Evolutionary conservation across 1,140 invertebrate species (phyloP).

Genomic region (Drosophila tropicalis): DNA sequence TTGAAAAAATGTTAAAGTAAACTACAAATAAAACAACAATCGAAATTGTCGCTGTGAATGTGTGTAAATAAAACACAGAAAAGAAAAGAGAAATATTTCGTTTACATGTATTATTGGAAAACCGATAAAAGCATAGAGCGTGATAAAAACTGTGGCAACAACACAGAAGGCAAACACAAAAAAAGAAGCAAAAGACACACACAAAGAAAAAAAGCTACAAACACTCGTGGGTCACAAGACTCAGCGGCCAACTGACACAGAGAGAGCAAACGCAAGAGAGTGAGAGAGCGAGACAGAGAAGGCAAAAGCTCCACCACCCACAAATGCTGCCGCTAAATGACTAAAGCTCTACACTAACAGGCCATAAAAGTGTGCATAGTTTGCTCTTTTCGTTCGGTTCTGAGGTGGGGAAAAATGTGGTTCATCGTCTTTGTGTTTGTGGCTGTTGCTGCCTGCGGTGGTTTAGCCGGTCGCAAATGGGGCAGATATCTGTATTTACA

Average conservation of each 20-base stretch:
- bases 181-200: constrained; percentile 20
- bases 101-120: constrained; percentile 52
- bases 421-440: constrained; percentile 57
- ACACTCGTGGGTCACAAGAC: constrained; percentile 73
- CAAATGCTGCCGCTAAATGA: constrained; percentile 23
- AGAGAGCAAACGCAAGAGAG: constrained; percentile 15
- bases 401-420: constrained; percentile 71
- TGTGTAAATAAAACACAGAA: constrained; percentile 31
- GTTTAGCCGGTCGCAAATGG: constrained; percentile 76
- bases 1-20: constrained; percentile 11
- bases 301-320: constrained; percentile 11
- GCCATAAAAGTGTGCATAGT: constrained; percentile 36
- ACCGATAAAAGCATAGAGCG: constrained; percentile 60
- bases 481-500: constrained; percentile 76
- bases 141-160: constrained; percentile 74
- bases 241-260: constrained; percentile 25
- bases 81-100: constrained; percentile 19
- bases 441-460: constrained; percentile 55
- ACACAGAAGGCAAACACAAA: constrained; percentile 54
- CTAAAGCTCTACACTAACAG: constrained; percentile 63
- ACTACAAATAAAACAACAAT: neutral
- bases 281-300: constrained; percentile 31
- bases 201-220: constrained; percentile 51
- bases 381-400: constrained; percentile 26
- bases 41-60: neutral